Conservation (phyloP, 2,888 invertebrate species). For the Tiphia femorata region DNA sequence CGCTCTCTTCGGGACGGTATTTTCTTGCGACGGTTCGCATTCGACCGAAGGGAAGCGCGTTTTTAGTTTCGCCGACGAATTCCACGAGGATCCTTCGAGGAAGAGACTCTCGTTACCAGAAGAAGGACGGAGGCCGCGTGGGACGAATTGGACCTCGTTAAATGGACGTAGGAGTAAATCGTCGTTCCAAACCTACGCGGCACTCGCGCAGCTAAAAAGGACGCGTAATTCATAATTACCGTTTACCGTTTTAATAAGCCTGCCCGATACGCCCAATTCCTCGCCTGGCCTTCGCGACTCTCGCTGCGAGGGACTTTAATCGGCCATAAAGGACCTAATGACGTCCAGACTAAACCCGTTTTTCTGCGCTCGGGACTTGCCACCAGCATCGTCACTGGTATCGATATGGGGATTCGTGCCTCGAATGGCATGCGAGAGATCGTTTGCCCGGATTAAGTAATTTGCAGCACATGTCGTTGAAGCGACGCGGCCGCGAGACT, state of each 20-base stretch:
- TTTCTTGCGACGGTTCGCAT: too few relatives aligned
- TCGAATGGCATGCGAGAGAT: slow-evolving; percentile 32
- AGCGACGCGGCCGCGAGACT: slow-evolving; percentile 19
- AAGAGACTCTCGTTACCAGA: too few relatives aligned
- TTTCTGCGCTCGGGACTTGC: slow-evolving; percentile 31
- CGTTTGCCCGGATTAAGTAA: slow-evolving; percentile 44
- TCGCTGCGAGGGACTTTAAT: slow-evolving; percentile 28
- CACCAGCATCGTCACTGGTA: slow-evolving; percentile 38
- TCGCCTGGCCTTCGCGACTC: slow-evolving; percentile 13
- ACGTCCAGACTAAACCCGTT: slow-evolving; percentile 35
- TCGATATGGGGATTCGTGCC: slow-evolving; percentile 14
- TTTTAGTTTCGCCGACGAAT: too few relatives aligned
- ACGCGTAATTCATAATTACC: slow-evolving; percentile 39
- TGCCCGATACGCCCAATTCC: slow-evolving; percentile 35
- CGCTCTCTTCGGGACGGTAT: too few relatives aligned
- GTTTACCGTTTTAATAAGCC: slow-evolving; percentile 33
- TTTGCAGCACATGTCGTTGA: slow-evolving; percentile 40
- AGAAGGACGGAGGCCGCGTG: too few relatives aligned
- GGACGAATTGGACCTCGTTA: too few relatives aligned
- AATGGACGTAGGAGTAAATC: too few relatives aligned
- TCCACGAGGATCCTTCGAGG: too few relatives aligned
- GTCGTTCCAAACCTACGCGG: too few relatives aligned
- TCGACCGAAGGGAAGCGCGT: too few relatives aligned
- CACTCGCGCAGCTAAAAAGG: slow-evolving; percentile 15
- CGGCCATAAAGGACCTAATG: slow-evolving; percentile 38